Conservation (phyloP, 2,888 invertebrate genomes). For the Agonopterix subpropinquella region DNA sequence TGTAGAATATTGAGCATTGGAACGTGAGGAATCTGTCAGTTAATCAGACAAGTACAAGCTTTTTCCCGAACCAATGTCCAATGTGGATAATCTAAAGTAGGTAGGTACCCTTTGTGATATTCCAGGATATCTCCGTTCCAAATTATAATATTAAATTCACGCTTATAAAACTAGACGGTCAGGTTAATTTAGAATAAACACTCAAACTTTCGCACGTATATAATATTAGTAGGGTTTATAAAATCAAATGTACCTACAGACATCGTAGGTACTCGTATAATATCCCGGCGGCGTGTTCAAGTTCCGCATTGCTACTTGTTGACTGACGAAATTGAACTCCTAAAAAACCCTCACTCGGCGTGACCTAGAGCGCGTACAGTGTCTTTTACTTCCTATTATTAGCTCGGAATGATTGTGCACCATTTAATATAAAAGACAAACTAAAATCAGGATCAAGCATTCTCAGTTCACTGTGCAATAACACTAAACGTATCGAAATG, state of each 20-base stretch:
- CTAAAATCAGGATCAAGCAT: conserved; percentile 51
- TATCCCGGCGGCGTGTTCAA: conserved; percentile 25
- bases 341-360: conserved; percentile 48
- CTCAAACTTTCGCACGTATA: too few relatives aligned
- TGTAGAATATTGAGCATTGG: too few relatives aligned
- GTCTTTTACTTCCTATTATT: conserved; percentile 66
- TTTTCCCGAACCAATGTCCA: too few relatives aligned
- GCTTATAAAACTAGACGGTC: too few relatives aligned
- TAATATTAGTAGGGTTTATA: too few relatives aligned
- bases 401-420: conserved; percentile 49
- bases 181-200: too few relatives aligned
- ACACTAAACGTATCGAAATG: conserved; percentile 63
- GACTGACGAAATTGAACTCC: conserved; percentile 54
- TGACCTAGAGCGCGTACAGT: conserved; percentile 54
- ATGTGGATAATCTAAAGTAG: too few relatives aligned
- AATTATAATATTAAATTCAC: too few relatives aligned
- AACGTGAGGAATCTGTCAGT: too few relatives aligned
- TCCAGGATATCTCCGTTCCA: too few relatives aligned
- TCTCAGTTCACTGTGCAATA: conserved; percentile 62
- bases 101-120: too few relatives aligned
- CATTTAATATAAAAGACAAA: conserved; percentile 50
- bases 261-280: conserved; percentile 4
- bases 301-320: conserved; percentile 54
- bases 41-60: too few relatives aligned
- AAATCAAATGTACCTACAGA: background rate